These are phyloP conservation scores for Malaclemys terrapin DNA, from an alignment of 2,113 vertebrate genomes.

Conservation along the genomic window DNA sequence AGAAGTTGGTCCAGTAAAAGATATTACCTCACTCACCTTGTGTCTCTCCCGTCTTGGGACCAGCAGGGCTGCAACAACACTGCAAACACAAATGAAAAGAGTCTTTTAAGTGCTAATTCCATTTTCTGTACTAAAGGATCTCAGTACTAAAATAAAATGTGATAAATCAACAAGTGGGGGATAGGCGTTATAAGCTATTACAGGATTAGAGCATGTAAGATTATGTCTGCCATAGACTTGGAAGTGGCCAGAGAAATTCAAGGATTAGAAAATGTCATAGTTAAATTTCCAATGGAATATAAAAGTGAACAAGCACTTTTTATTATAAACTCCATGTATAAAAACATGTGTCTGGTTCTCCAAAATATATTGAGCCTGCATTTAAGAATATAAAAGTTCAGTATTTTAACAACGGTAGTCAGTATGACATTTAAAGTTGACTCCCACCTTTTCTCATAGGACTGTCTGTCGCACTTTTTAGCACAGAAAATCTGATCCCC, in stretches of 20 bases:
- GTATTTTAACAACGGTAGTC: not conserved
- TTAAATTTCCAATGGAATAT: not conserved
- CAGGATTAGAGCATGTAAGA: not conserved
- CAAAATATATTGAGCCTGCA: not conserved
- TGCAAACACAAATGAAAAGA: not conserved
- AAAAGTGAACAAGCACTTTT: not conserved
- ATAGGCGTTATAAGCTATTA: not conserved
- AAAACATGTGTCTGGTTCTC: not conserved
- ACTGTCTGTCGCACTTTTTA: not conserved
- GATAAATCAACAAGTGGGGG: not conserved
- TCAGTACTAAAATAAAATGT: not conserved
- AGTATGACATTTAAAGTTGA: not conserved
- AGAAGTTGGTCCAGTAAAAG: not conserved
- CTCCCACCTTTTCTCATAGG: not conserved
- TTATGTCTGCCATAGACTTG: not conserved
- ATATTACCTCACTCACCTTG: not conserved
- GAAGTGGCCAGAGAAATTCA: not conserved
- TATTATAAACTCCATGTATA: not conserved
- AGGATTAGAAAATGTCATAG: not conserved
- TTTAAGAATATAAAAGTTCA: fast-evolving
- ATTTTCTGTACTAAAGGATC: not conserved
- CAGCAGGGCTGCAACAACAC: not conserved
- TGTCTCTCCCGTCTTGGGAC: not conserved
- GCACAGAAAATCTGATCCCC: not conserved
- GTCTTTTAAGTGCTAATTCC: not conserved